Conservation (phyloP, 2,888 invertebrate genomes). For the Cepaea hortensis region DNA sequence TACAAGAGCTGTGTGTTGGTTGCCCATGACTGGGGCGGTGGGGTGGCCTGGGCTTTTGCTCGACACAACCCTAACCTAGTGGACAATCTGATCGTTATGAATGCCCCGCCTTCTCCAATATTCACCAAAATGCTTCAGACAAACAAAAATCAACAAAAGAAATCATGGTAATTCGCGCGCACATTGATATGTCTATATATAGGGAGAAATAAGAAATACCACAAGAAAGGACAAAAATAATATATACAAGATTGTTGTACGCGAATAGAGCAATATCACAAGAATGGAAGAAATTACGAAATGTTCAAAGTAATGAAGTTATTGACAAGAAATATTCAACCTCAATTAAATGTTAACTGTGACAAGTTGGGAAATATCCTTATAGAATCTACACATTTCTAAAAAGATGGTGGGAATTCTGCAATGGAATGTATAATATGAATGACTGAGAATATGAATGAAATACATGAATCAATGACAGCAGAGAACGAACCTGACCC, state of each 20-base stretch:
- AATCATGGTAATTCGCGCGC: slow-evolving; percentile 59
- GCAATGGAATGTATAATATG: too few species aligned
- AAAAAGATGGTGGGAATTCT: too few species aligned
- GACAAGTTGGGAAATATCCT: background rate
- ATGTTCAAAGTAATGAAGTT: too few species aligned
- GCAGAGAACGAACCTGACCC: too few species aligned
- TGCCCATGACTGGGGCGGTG: slow-evolving; percentile 85
- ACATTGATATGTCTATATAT: background rate
- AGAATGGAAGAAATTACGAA: too few species aligned
- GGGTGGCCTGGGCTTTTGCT: slow-evolving; percentile 84
- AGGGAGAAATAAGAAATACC: background rate
- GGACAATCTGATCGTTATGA: slow-evolving; percentile 83
- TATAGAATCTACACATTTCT: too few species aligned
- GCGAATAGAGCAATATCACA: too few species aligned
- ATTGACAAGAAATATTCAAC: too few species aligned
- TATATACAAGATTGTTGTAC: too few species aligned
- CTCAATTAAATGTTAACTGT: too few species aligned
- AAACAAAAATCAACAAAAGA: slow-evolving; percentile 73
- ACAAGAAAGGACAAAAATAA: background rate
- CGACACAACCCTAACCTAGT: slow-evolving; percentile 81
- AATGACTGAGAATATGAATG: too few species aligned
- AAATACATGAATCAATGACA: too few species aligned
- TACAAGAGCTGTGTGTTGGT: slow-evolving; percentile 77
- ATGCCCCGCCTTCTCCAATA: slow-evolving; percentile 84
- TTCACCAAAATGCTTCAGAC: slow-evolving; percentile 79